phyloP scores from a whole-genome alignment of 2,113 vertebrate genomes.

The Leptobrachium leishanense region DNA sequence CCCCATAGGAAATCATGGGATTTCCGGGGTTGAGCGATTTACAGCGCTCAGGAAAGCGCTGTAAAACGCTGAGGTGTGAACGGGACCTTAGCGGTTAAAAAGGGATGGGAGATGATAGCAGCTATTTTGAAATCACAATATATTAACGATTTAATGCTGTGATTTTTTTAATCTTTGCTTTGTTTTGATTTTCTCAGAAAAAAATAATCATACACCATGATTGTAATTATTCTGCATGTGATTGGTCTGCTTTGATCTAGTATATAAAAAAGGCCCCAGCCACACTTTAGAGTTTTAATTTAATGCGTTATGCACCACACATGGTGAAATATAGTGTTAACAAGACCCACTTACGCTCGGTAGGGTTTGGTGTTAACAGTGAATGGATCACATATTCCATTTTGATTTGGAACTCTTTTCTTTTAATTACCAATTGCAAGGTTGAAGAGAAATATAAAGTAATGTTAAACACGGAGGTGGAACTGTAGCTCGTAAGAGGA shows the following conservation, averaged over 20 bases:
- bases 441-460: conserved; percentile 14
- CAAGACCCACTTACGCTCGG: conserved; percentile 36
- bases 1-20: too few relatives aligned
- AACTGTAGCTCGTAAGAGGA: not conserved
- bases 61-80: too few relatives aligned
- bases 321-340: conserved; percentile 37
- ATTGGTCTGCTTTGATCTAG: conserved; percentile 12
- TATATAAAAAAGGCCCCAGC: conserved; percentile 19
- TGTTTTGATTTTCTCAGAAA: conserved; percentile 9
- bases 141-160: not conserved
- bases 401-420: conserved; percentile 18
- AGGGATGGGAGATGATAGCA: not conserved
- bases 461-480: conserved; percentile 21
- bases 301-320: conserved; percentile 36
- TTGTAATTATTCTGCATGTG: conserved; percentile 5
- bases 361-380: conserved; percentile 23
- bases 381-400: conserved; percentile 21
- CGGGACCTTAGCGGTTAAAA: too few relatives aligned
- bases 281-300: conserved; percentile 19
- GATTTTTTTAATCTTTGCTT: conserved; percentile 5
- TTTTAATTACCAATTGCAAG: conserved; percentile 43
- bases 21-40: too few relatives aligned
- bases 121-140: not conserved
- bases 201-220: not conserved
- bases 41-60: too few relatives aligned